A percentile compares a stretch with the other conserved stretches of the same genome.
Conservation (phyloP, 2,113 vertebrate species). For the Nesospiza acunhae region DNA sequence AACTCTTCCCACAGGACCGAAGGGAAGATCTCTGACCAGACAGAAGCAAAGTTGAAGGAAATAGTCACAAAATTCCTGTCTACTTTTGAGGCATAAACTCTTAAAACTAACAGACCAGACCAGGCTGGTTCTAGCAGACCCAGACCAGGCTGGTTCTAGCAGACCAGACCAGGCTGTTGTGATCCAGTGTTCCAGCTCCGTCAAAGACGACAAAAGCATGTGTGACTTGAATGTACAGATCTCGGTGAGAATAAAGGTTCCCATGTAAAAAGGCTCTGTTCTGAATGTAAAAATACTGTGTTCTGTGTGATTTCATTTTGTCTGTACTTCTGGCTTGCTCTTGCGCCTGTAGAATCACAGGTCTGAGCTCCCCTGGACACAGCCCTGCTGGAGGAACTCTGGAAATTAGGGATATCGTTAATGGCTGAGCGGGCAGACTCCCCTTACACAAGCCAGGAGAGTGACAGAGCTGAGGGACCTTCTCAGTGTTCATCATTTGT, state of each 20-base stretch:
- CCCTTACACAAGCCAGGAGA: fast-evolving
- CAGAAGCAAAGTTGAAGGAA: conserved; percentile 93
- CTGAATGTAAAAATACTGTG: not conserved
- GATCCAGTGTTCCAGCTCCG: conserved; percentile 51
- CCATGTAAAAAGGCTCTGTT: conserved; percentile 27
- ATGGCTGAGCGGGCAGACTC: too few species aligned
- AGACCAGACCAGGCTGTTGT: conserved; percentile 38
- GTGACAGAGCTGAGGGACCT: too few species aligned
- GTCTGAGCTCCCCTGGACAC: fast-evolving
- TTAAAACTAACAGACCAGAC: not conserved
- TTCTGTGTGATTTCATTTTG: not conserved
- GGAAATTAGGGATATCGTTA: fast-evolving
- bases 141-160: conserved; percentile 23
- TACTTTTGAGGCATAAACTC: conserved; percentile 88
- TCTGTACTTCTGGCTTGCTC: not conserved
- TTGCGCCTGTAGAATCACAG: fast-evolving
- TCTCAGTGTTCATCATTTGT: not conserved
- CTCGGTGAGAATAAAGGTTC: conserved; percentile 82
- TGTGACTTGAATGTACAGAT: conserved; percentile 83
- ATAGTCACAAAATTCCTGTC: conserved; percentile 90
- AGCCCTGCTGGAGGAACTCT: fast-evolving
- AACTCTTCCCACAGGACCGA: conserved; percentile 79
- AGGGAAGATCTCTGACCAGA: conserved; percentile 90
- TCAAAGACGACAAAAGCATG: conserved; percentile 68
- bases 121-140: conserved; percentile 19